Base-by-base conservation (phyloP, 2,797 vertebrate genomes). In the Chelidonichthys spinosus region DNA sequence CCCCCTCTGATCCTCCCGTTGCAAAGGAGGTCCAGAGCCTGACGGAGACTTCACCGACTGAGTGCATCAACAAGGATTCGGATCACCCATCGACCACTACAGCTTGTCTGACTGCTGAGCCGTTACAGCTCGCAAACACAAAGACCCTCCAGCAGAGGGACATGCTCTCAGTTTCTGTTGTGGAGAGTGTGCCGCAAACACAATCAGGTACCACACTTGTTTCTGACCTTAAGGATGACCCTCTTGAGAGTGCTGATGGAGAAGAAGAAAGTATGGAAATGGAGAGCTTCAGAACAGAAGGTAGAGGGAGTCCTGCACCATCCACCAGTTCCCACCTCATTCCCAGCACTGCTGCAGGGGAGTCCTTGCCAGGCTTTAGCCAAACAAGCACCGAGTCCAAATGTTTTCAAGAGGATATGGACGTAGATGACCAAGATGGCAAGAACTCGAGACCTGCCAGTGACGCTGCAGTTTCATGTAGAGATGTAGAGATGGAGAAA, bases 191-290 rank as follows among this genome's bases (percentile, higher is more conserved):
- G 33, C 78, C 74, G 59, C 90, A 67, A 37, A 52, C 76, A 0
- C 92, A 93, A 1, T 18, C 59, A 0, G 54, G 46, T 32, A 6
- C 37, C 49, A 7, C 63, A 0, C 64, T 64, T 4, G 76, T 56
- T 56, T 35, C 77, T 36, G 93, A 94, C 46, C 79, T 40, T 44
- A 93, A 87, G 84, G 95, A 96, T 85, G 77, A 79, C 71, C 36
- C 17, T 2, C 25, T 17, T 4, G 89, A 92, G 43, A 76, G 4
- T 35, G 3, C 67, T 6, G 89, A 86, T 1, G 62, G 54, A 0
- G 92, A 88, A 36, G 84, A 79, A 8, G 89, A 87, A 18, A 71
- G 32, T 32, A 44, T 55, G 50, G 91, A 93, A 61, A 69, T 36
- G 4, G 92, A 84, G 54, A 73, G 55, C 69, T 37, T 58, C 25